These are phyloP conservation scores for Cynodonichthys magdalenae DNA, from an alignment of 2,797 vertebrate species.

Conservation along the genomic window DNA sequence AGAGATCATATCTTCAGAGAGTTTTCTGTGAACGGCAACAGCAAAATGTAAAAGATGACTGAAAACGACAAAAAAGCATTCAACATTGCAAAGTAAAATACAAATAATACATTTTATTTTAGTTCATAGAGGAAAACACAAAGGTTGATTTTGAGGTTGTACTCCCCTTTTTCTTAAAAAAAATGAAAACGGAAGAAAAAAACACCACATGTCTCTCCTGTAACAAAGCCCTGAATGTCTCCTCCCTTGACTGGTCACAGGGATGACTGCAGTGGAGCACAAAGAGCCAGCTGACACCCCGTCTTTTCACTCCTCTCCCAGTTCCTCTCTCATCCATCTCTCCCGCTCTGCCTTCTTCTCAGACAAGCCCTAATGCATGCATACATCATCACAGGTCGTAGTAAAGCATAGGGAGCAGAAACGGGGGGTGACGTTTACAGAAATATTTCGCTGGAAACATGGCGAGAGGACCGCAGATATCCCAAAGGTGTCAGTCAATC, in stretches of 20 bases:
- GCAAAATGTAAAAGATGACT: slow-evolving; percentile 15
- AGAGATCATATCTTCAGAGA: slow-evolving; percentile 19
- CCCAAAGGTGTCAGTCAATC: slow-evolving; percentile 36
- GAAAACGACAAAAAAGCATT: background rate
- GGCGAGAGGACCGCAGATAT: slow-evolving; percentile 54
- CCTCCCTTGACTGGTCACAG: slow-evolving; percentile 88
- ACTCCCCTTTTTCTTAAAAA: slow-evolving; percentile 46
- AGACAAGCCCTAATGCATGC: slow-evolving; percentile 80
- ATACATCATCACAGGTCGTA: slow-evolving; percentile 77
- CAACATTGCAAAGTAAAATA: slow-evolving; percentile 21
- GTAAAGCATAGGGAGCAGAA: slow-evolving; percentile 63
- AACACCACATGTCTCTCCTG: slow-evolving; percentile 84
- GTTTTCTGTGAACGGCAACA: slow-evolving; percentile 25
- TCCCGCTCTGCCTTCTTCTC: slow-evolving; percentile 67
- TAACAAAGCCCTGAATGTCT: slow-evolving; percentile 87
- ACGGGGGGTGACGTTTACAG: slow-evolving; percentile 38
- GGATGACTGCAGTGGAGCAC: slow-evolving; percentile 87
- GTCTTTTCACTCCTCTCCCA: slow-evolving; percentile 83
- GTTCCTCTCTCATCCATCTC: slow-evolving; percentile 81
- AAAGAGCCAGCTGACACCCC: slow-evolving; percentile 88
- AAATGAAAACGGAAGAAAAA: slow-evolving; percentile 45
- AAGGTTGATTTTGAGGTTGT: slow-evolving; percentile 73
- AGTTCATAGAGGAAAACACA: slow-evolving; percentile 59
- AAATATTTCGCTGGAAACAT: slow-evolving; percentile 52
- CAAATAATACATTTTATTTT: slow-evolving; percentile 37